phyloP scores from a whole-genome alignment of 2,797 vertebrate species.

The Sebastes glaucus region DNA sequence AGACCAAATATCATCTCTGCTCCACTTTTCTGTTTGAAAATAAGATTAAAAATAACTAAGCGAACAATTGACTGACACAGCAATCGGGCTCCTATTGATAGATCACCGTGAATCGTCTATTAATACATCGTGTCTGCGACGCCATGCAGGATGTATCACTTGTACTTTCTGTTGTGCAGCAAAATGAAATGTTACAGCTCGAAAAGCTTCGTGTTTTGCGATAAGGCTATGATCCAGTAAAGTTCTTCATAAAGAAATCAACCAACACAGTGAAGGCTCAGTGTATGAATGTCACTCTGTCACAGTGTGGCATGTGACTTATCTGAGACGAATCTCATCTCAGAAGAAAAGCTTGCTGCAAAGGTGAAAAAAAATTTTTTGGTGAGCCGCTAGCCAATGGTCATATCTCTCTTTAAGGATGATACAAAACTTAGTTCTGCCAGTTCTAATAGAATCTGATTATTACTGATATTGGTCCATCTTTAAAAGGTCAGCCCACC shows the following conservation, averaged over 20 bases:
- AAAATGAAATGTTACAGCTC: background rate
- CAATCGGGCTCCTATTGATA: slow-evolving; percentile 35
- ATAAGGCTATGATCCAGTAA: background rate
- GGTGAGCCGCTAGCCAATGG: background rate
- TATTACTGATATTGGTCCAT: background rate
- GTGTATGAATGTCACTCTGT: background rate
- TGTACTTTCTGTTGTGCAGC: background rate
- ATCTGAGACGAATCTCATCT: background rate
- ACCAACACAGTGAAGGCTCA: background rate
- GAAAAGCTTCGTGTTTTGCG: background rate
- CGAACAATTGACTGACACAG: slow-evolving; percentile 17
- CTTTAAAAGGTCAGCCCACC: no score
- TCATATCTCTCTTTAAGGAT: background rate
- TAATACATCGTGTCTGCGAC: slow-evolving; percentile 14
- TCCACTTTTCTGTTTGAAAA: slow-evolving; percentile 32
- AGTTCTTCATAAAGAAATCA: background rate
- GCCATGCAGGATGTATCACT: background rate
- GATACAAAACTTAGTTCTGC: no score
- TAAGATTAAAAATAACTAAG: slow-evolving; percentile 40
- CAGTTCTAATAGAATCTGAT: background rate
- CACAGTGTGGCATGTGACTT: background rate
- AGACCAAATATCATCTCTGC: slow-evolving; percentile 16
- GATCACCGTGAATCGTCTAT: slow-evolving; percentile 38
- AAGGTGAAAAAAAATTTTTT: accelerated
- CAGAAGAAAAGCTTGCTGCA: background rate